Conservation (phyloP, 2,113 vertebrate species). For the Australoheros scitulus region DNA sequence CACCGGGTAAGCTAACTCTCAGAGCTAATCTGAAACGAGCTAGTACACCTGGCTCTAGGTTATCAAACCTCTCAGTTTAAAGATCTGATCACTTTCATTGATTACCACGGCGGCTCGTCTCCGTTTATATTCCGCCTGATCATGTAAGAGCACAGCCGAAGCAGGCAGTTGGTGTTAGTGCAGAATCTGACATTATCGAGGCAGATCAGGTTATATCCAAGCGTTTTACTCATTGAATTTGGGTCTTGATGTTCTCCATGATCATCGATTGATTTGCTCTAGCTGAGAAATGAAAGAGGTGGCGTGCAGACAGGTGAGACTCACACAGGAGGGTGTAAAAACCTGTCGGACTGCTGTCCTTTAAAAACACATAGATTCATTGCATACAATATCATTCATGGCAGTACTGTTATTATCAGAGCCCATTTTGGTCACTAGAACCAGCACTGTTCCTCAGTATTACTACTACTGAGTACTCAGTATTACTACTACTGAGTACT, state of each 20-base stretch:
- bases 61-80: neutral
- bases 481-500: neutral
- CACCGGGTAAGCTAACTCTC: constrained; percentile 64
- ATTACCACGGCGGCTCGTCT: neutral
- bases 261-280: neutral
- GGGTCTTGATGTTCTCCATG: neutral
- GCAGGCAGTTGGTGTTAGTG: too few relatives aligned
- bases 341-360: neutral
- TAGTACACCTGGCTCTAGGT: neutral
- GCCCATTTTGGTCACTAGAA: accelerated
- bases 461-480: neutral
- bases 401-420: neutral
- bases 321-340: neutral
- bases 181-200: neutral
- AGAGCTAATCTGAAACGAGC: constrained; percentile 19
- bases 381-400: neutral
- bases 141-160: neutral
- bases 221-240: neutral
- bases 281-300: neutral
- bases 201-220: neutral
- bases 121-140: neutral
- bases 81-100: neutral
- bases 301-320: neutral
- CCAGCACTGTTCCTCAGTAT: accelerated
- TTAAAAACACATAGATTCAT: neutral